Evolutionary conservation across 2,797 vertebrate species (phyloP).

Genomic region (Labroides dimidiatus): DNA sequence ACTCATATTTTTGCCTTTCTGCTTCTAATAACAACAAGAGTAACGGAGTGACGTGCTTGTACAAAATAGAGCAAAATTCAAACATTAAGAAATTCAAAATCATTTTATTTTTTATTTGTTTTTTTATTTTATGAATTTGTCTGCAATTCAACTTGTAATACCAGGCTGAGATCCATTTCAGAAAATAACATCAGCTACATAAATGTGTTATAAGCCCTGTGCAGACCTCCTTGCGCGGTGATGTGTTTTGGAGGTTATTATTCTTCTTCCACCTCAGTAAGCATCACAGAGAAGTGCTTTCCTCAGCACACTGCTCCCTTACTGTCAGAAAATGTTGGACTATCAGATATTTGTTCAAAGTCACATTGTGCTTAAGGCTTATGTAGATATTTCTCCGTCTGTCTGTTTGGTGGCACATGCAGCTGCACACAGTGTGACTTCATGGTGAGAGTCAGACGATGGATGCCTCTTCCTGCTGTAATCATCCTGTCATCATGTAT

Average conservation of each 20-base stretch:
- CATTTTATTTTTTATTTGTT: too few relatives aligned
- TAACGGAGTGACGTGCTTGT: too few relatives aligned
- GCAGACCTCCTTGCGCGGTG: background rate
- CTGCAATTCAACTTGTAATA: background rate
- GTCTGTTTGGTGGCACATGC: slow-evolving; percentile 26
- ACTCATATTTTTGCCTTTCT: too few relatives aligned
- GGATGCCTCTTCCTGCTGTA: slow-evolving; percentile 55
- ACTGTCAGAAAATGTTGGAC: slow-evolving; percentile 16
- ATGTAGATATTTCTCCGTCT: slow-evolving; percentile 13
- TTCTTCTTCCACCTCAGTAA: slow-evolving; percentile 19
- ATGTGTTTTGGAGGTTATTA: background rate
- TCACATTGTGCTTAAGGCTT: background rate
- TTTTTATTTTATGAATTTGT: too few relatives aligned
- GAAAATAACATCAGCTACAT: background rate
- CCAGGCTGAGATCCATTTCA: background rate
- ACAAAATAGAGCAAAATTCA: too few relatives aligned
- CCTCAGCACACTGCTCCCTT: slow-evolving; percentile 17
- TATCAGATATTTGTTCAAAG: background rate
- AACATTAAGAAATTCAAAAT: too few relatives aligned
- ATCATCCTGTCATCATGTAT: slow-evolving; percentile 40
- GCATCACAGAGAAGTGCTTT: slow-evolving; percentile 12
- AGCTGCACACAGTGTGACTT: slow-evolving; percentile 41
- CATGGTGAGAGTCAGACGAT: slow-evolving; percentile 59
- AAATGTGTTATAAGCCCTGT: background rate
- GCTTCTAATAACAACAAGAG: background rate